phyloP scores from a whole-genome alignment of 2,888 invertebrate genomes.

The Heliconius cydno region DNA sequence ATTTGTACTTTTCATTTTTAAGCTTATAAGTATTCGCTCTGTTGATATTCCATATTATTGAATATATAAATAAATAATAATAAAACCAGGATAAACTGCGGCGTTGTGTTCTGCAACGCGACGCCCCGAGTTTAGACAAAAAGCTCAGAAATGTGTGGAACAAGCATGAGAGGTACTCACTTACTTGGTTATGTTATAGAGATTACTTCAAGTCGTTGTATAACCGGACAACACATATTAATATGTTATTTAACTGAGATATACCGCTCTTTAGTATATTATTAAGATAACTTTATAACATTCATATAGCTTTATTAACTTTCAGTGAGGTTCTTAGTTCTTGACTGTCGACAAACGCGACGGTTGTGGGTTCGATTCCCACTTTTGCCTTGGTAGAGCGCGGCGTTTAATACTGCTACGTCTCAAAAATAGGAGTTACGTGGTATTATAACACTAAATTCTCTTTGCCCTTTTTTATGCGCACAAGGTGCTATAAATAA shows the following conservation, averaged over 20 bases:
- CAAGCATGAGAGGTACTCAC: neutral
- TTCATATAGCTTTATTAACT: neutral
- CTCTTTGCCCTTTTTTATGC: neutral
- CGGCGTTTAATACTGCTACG: neutral
- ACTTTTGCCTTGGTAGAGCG: too few species aligned
- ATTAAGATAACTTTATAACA: slow-evolving; percentile 1
- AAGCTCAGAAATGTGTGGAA: too few species aligned
- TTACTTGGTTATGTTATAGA: neutral
- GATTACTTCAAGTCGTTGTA: neutral
- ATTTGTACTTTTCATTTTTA: too few species aligned
- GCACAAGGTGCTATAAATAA: neutral
- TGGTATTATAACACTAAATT: neutral
- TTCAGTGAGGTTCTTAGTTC: neutral
- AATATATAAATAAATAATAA: too few species aligned
- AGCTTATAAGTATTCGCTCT: too few species aligned
- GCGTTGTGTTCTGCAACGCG: too few species aligned
- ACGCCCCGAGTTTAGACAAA: too few species aligned
- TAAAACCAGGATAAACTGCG: too few species aligned
- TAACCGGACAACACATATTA: neutral
- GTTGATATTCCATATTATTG: too few species aligned
- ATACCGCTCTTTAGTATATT: neutral
- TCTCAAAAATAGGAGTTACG: too few species aligned
- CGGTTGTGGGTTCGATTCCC: too few species aligned
- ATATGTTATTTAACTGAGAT: neutral
- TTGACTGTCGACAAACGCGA: too few species aligned